A percentile compares a stretch with the other conserved stretches of the same genome.
These are phyloP conservation scores for Litoditis marina DNA, from an alignment of 2,888 invertebrate species.

Conservation along the genomic window DNA sequence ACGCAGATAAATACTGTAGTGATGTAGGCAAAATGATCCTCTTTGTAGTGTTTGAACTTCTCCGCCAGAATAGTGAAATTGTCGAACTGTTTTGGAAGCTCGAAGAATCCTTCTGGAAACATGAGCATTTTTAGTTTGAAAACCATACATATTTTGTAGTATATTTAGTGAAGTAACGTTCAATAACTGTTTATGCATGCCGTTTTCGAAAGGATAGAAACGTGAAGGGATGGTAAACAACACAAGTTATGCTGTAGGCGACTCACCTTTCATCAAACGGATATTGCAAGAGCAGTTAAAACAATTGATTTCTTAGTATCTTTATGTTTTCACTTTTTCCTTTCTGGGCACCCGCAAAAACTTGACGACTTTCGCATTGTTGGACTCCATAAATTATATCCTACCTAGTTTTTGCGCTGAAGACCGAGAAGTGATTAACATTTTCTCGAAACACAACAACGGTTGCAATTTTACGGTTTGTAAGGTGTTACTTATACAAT, in stretches of 20 bases:
- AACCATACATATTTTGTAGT: neutral
- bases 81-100: constrained; percentile 59
- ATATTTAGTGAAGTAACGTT: neutral
- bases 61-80: constrained; percentile 59
- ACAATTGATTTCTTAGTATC: too few species aligned
- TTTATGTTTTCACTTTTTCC: too few species aligned
- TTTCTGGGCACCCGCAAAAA: too few species aligned
- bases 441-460: too few species aligned
- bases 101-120: constrained; percentile 45
- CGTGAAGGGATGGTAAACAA: neutral
- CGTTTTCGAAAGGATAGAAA: neutral
- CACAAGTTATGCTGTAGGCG: too few species aligned
- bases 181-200: neutral
- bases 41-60: constrained; percentile 64
- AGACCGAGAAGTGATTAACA: too few species aligned
- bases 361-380: too few species aligned
- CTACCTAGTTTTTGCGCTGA: too few species aligned
- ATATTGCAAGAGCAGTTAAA: neutral
- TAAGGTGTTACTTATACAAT: too few species aligned
- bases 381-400: too few species aligned
- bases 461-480: too few species aligned
- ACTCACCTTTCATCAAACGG: too few species aligned
- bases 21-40: constrained; percentile 66
- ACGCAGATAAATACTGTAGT: constrained; percentile 67
- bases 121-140: neutral